Evolutionary conservation across 1,140 invertebrate genomes (phyloP).

Genomic region (Daktulosphaira vitifoliae): DNA sequence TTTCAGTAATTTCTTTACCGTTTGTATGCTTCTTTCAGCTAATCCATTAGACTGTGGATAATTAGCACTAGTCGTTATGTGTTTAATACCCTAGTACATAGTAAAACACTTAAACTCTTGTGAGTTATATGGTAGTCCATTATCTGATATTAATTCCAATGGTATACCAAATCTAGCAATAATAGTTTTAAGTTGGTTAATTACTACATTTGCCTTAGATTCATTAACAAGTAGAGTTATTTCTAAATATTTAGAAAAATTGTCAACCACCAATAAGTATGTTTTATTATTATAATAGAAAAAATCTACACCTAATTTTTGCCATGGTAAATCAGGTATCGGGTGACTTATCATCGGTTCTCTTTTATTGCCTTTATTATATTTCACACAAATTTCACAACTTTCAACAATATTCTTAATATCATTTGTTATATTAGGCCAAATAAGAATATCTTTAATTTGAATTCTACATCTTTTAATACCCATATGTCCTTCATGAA

Average conservation of each 20-base stretch:
- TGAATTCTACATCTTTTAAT: conserved; percentile 42
- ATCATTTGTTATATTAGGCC: conserved; percentile 45
- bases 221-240: neutral
- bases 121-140: too few relatives aligned
- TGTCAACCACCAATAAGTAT: too few relatives aligned
- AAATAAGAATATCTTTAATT: conserved; percentile 44
- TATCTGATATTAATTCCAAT: conserved; percentile 39
- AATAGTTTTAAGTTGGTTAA: conserved; percentile 37
- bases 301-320: conserved; percentile 34
- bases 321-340: too few relatives aligned
- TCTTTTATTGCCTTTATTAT: conserved; percentile 36
- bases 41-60: conserved; percentile 34
- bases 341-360: too few relatives aligned
- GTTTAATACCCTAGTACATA: too few relatives aligned
- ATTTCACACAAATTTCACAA: conserved; percentile 42
- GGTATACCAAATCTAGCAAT: conserved; percentile 42
- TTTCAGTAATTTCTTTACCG: too few relatives aligned
- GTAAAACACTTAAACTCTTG: too few relatives aligned
- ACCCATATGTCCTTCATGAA: conserved; percentile 47
- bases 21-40: too few relatives aligned
- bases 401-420: conserved; percentile 45
- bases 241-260: conserved; percentile 37
- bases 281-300: conserved; percentile 28
- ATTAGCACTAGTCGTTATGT: conserved; percentile 25
- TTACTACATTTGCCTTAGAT: neutral